Evolutionary conservation across 1,140 invertebrate species (phyloP).

Genomic region (Araneus ventricosus): DNA sequence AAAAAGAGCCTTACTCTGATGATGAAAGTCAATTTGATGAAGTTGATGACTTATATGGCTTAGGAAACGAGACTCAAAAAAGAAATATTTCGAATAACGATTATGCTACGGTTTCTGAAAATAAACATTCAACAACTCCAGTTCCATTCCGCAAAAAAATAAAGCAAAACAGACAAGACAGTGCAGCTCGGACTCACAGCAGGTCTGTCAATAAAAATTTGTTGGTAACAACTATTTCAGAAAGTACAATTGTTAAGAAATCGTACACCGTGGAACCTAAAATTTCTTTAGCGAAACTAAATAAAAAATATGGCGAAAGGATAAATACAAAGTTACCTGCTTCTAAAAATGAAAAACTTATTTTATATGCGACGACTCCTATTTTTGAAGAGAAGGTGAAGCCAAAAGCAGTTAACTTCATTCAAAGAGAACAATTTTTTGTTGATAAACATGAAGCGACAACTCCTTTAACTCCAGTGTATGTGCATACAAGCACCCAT

Average conservation of each 20-base stretch:
- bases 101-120: not conserved
- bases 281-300: not conserved
- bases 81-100: not conserved
- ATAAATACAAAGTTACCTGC: not conserved
- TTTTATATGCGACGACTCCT: not conserved
- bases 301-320: constrained; percentile 41
- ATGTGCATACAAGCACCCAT: not conserved
- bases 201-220: not conserved
- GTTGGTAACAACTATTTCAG: not conserved
- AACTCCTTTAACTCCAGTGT: not conserved
- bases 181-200: not conserved
- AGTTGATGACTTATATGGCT: not conserved
- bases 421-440: not conserved
- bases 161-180: not conserved
- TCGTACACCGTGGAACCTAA: not conserved
- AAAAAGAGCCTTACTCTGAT: not conserved
- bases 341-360: not conserved
- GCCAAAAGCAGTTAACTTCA: not conserved
- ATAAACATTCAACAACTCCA: not conserved
- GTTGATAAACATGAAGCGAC: not conserved
- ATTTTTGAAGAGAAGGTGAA: not conserved
- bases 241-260: not conserved
- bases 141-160: not conserved
- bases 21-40: not conserved
- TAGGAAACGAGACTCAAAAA: not conserved